phyloP scores from a whole-genome alignment of 2,797 vertebrate genomes.

The Poecilia picta region DNA sequence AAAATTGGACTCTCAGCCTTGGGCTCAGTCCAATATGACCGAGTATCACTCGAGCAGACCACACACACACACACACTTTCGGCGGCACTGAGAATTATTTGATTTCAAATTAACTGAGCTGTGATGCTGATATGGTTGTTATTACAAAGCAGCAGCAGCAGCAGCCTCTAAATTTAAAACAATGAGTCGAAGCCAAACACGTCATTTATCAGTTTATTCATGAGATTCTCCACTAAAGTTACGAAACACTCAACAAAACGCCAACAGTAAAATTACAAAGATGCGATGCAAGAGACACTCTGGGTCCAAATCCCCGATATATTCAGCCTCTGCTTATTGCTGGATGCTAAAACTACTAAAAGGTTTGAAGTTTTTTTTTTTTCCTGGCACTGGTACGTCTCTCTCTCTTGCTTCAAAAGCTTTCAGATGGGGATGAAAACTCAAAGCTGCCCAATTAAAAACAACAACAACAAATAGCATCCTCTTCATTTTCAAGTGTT shows the following conservation, averaged over 20 bases:
- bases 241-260: slow-evolving; percentile 9
- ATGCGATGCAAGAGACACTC: not conserved
- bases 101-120: slow-evolving; percentile 13
- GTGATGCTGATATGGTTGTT: not conserved
- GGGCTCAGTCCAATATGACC: slow-evolving; percentile 26
- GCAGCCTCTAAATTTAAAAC: slow-evolving; percentile 27
- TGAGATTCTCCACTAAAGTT: slow-evolving; percentile 10
- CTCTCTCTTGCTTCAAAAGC: not conserved
- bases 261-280: not conserved
- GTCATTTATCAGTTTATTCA: slow-evolving; percentile 12
- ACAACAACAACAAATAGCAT: not conserved
- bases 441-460: not conserved
- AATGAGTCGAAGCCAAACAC: slow-evolving; percentile 11
- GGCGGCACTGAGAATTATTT: slow-evolving; percentile 16
- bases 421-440: not conserved
- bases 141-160: slow-evolving; percentile 19
- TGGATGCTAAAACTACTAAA: slow-evolving; percentile 1
- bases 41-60: slow-evolving; percentile 16
- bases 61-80: slow-evolving; percentile 13
- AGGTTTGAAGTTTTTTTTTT: not conserved
- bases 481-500: not conserved
- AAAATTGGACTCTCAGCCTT: slow-evolving; percentile 42
- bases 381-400: not conserved
- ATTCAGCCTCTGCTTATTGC: not conserved
- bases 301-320: not conserved